Evolutionary conservation across 1,140 invertebrate genomes (phyloP).

Genomic region (Hesperophylax magnus): DNA sequence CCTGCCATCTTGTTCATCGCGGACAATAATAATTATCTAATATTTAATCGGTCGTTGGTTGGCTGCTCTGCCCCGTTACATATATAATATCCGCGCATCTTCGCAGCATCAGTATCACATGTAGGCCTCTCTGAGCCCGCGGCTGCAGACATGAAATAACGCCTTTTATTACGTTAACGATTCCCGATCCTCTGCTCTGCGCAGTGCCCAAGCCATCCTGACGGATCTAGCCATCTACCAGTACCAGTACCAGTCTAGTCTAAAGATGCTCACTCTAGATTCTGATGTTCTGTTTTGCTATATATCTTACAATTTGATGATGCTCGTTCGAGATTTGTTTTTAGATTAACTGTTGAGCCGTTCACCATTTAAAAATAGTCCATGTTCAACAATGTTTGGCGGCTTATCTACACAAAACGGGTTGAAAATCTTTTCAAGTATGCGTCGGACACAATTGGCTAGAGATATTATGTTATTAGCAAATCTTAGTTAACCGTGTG

Average conservation of each 20-base stretch:
- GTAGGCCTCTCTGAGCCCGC: conserved; percentile 13
- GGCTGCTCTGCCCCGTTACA: conserved; percentile 24
- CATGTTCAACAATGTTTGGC: background rate
- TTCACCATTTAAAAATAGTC: conserved; percentile 21
- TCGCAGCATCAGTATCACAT: background rate
- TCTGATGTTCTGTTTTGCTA: conserved; percentile 19
- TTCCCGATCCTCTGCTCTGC: background rate
- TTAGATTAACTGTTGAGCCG: conserved; percentile 13
- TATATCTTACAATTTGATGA: background rate
- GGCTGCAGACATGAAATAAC: conserved; percentile 32
- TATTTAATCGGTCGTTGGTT: conserved; percentile 1
- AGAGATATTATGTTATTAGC: background rate
- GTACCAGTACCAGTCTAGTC: too few relatives aligned
- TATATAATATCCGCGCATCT: conserved; percentile 26
- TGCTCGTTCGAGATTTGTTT: conserved; percentile 10
- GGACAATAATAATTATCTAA: conserved; percentile 29
- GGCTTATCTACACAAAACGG: background rate
- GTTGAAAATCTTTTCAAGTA: background rate
- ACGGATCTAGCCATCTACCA: background rate
- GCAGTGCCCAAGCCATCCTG: too few relatives aligned
- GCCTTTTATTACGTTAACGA: conserved; percentile 43
- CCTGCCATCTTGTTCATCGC: conserved; percentile 6
- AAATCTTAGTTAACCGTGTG: conserved; percentile 18
- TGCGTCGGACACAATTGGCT: background rate
- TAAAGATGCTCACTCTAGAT: conserved; percentile 36